Evolutionary conservation across 2,113 vertebrate genomes (phyloP).

Genomic region (Trichechus manatus): DNA sequence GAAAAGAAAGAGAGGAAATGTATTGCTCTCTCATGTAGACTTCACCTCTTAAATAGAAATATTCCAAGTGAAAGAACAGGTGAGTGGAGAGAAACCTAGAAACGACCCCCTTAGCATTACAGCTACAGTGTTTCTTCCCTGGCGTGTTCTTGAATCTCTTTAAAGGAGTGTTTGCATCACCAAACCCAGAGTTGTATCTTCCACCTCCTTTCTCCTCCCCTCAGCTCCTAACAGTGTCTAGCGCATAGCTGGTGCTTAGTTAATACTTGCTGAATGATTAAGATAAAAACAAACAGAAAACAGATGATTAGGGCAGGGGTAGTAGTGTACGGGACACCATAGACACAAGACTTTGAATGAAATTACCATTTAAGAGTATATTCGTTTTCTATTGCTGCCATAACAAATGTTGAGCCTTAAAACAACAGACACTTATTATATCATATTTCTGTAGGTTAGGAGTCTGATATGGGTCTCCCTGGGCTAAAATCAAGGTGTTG

Average conservation of each 20-base stretch:
- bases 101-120: neutral
- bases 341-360: neutral
- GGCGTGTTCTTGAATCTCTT: neutral
- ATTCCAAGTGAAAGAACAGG: constrained; percentile 19
- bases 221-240: neutral
- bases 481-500: too few species aligned
- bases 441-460: too few species aligned
- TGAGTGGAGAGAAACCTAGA: neutral
- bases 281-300: neutral
- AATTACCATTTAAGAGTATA: neutral
- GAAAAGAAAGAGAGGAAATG: neutral
- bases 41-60: constrained; percentile 51
- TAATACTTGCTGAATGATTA: neutral
- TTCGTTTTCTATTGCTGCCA: neutral
- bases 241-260: neutral
- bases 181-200: neutral
- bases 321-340: neutral
- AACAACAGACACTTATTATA: too few species aligned
- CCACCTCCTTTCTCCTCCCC: neutral
- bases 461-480: too few species aligned
- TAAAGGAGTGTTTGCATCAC: neutral
- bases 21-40: neutral
- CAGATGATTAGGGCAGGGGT: neutral
- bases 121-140: neutral
- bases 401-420: too few species aligned